Evolutionary conservation across 37 sponge, comb jelly and placozoan genomes (phyloP).

Genomic region (Theonella swinhoei): DNA sequence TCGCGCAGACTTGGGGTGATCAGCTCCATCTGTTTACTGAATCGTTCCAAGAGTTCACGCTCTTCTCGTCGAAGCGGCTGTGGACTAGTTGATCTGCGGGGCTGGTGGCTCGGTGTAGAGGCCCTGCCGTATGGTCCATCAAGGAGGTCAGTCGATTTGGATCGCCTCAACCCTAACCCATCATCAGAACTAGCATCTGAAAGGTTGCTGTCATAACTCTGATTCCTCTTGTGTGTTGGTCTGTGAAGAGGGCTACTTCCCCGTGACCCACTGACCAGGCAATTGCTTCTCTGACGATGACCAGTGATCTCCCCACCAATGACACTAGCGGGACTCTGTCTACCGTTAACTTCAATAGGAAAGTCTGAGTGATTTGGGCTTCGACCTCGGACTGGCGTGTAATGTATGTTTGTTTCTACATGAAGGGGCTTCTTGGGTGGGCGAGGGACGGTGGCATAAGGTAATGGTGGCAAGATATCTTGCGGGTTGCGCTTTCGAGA

Average conservation of each 20-base stretch:
- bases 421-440: neutral
- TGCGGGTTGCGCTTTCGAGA: slow-evolving; percentile 50
- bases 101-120: neutral
- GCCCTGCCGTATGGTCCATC: slow-evolving; percentile 54
- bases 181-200: slow-evolving; percentile 40
- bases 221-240: slow-evolving; percentile 21
- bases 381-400: slow-evolving; percentile 2
- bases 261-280: neutral
- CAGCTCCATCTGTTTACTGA: slow-evolving; percentile 67
- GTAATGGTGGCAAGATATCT: slow-evolving; percentile 64
- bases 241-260: slow-evolving; percentile 20
- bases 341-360: neutral
- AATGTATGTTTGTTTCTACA: neutral
- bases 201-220: slow-evolving; percentile 27
- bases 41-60: slow-evolving; percentile 52
- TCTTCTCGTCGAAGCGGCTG: slow-evolving; percentile 62
- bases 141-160: slow-evolving; percentile 24
- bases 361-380: neutral
- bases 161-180: neutral
- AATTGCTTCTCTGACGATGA: neutral
- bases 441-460: slow-evolving; percentile 37
- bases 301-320: neutral
- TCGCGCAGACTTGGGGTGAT: slow-evolving; percentile 64
- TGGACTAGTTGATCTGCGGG: slow-evolving; percentile 17
- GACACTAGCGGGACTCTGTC: neutral